Evolutionary conservation across 92 coral and sea anemone genomes (phyloP).

Genomic region (Bergia sp.): DNA sequence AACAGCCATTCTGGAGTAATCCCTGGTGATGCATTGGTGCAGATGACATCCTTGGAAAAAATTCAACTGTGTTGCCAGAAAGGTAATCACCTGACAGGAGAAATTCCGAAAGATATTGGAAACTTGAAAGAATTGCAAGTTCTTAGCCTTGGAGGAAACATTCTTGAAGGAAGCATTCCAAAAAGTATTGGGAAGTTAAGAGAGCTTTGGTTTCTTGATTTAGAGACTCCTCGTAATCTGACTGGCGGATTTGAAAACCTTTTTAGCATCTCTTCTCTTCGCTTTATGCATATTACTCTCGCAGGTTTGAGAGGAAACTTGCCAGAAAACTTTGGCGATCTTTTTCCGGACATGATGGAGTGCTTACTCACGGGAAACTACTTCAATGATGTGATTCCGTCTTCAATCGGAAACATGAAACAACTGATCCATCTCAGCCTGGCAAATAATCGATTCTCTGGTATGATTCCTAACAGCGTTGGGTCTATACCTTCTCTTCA

Average conservation of each 20-base stretch:
- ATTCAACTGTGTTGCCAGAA: constrained; percentile 62
- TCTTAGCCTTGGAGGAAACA: constrained; percentile 77
- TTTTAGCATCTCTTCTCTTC: constrained; percentile 58
- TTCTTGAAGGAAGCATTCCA: constrained; percentile 67
- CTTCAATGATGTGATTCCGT: constrained; percentile 62
- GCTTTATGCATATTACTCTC: constrained; percentile 65
- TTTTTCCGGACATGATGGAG: constrained; percentile 68
- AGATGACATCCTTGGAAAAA: constrained; percentile 60
- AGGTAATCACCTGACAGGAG: constrained; percentile 43
- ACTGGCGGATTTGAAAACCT: constrained; percentile 58
- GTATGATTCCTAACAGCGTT: constrained; percentile 56
- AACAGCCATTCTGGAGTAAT: constrained; percentile 59
- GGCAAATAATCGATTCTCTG: constrained; percentile 60
- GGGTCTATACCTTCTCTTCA: constrained; percentile 53
- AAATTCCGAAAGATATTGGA: constrained; percentile 73
- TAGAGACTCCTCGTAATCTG: constrained; percentile 54
- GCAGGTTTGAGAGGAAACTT: constrained; percentile 66
- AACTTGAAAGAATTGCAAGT: constrained; percentile 77
- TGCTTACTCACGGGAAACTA: constrained; percentile 69
- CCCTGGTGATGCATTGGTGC: constrained; percentile 58
- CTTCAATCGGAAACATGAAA: constrained; percentile 59
- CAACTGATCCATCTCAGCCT: constrained; percentile 56
- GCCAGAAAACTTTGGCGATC: constrained; percentile 68
- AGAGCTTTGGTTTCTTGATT: constrained; percentile 80
- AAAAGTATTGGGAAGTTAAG: constrained; percentile 65